A percentile compares a stretch with the other conserved stretches of the same genome.
These are phyloP conservation scores for Ostrea edulis DNA, from an alignment of 1,140 invertebrate species.

Conservation along the genomic window DNA sequence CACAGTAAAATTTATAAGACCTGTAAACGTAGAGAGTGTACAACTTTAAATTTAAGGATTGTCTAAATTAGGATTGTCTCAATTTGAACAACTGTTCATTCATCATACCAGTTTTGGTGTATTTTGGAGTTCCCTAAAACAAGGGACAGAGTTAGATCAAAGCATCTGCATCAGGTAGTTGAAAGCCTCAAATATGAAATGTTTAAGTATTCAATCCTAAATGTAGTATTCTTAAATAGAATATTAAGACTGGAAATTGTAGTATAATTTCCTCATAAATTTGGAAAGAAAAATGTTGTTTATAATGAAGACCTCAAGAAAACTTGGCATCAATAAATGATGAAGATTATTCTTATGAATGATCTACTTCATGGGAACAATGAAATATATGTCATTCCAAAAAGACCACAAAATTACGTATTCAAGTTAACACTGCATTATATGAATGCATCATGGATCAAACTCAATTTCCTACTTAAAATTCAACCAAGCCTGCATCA, in stretches of 20 bases:
- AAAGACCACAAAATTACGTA: neutral
- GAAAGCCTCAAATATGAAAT: neutral
- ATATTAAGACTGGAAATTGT: neutral
- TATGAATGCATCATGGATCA: conserved; percentile 23
- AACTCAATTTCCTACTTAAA: conserved; percentile 31
- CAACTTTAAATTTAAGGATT: too few species aligned
- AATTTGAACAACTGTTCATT: too few species aligned
- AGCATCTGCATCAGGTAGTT: too few species aligned
- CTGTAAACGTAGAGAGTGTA: too few species aligned
- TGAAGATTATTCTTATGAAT: conserved; percentile 16
- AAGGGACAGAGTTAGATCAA: too few species aligned
- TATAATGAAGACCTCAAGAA: conserved; percentile 27
- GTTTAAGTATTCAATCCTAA: neutral
- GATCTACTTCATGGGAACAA: neutral
- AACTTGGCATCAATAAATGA: neutral
- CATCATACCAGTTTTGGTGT: too few species aligned
- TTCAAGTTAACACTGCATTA: conserved; percentile 16
- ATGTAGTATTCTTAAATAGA: neutral
- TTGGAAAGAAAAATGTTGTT: neutral
- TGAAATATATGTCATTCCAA: conserved; percentile 16
- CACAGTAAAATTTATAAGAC: too few species aligned
- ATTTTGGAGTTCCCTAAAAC: too few species aligned
- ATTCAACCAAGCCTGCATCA: conserved; percentile 21
- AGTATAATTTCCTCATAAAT: neutral
- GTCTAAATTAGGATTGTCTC: too few species aligned